These are phyloP conservation scores for Drosophila prolongata DNA, from an alignment of 2,888 invertebrate species.

Conservation along the genomic window DNA sequence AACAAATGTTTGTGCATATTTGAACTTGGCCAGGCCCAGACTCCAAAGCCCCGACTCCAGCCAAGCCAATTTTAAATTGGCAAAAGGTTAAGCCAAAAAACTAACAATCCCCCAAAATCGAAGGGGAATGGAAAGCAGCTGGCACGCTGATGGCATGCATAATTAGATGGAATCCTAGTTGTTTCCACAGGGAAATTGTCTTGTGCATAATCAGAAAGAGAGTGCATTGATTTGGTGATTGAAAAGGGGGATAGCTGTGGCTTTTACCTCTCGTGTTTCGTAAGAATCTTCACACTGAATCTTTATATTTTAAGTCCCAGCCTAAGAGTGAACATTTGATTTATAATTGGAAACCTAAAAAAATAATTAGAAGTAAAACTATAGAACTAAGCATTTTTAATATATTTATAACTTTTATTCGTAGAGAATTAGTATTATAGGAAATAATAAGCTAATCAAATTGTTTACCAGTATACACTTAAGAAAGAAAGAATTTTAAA, in stretches of 20 bases:
- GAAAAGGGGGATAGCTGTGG: slow-evolving; percentile 3
- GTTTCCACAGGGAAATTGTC: slow-evolving; percentile 48
- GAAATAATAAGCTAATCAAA: too few relatives aligned
- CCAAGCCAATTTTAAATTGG: slow-evolving; percentile 77
- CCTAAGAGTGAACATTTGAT: neutral
- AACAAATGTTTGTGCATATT: slow-evolving; percentile 80
- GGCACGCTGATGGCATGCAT: slow-evolving; percentile 69
- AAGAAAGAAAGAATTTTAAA: too few relatives aligned
- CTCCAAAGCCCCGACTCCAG: slow-evolving; percentile 3
- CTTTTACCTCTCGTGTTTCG: neutral
- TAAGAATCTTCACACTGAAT: neutral
- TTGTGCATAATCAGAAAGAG: slow-evolving; percentile 35
- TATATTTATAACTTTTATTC: too few relatives aligned
- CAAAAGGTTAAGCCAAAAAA: slow-evolving; percentile 78
- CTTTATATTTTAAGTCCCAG: neutral
- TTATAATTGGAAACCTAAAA: neutral
- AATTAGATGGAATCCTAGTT: slow-evolving; percentile 57
- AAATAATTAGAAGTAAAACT: too few relatives aligned
- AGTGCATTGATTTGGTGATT: slow-evolving; percentile 56
- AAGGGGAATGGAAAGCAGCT: slow-evolving; percentile 10
- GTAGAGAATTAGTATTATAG: too few relatives aligned
- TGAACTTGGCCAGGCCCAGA: slow-evolving; percentile 64
- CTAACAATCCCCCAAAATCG: slow-evolving; percentile 58
- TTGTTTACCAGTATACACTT: too few relatives aligned
- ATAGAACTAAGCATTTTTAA: too few relatives aligned